Evolutionary conservation across 2,113 vertebrate species (phyloP), one percentile per base, ranked within the genome.

Genomic region (Tachuris rubrigastra): DNA sequence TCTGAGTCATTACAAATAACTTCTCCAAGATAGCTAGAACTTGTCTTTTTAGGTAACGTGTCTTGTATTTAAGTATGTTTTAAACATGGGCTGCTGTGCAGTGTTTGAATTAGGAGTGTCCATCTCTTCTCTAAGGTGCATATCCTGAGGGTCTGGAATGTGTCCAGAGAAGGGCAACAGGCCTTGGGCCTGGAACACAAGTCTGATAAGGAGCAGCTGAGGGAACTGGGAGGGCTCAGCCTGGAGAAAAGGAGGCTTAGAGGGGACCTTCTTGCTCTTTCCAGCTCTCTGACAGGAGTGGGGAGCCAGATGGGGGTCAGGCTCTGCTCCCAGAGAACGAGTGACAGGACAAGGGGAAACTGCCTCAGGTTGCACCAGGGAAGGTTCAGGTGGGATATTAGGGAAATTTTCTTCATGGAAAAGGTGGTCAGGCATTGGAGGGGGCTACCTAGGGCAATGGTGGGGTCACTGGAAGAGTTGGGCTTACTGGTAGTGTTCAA

Each of bases 281-380:
- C 19, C 28, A 67, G 1, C 10, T 74, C 60, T 35, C 52, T 59
- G 37, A 24, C 33, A 74, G 44, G 37, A 39, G 52, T 2, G 16
- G 14, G 9, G 31, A 74, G 27, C 52, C 3, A 1, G 27, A 19
- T 4, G 8, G 12, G 42, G 5, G 9, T 9, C 9, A 0, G 53
- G 13, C 33, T 52, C 33, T 82, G 52, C 37, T 81, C 5, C 44
- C 6, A 1, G 28, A 4, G 20, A 46, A 18, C 24, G 39, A 66
- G 20, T 23, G 16, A 60, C 39, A 41, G 24, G 24, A 67, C 2
- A 35, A 76, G 55, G 39, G 30, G 4, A 4, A 53, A 89, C 4
- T 0, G 2, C 16, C 28, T 53, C 78, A 22, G 7, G 17, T 22
- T 76, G 22, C n/a, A 8, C 25, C 0, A 0, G 30, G 24, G 20